Base-by-base conservation (phyloP, 2,113 vertebrate genomes). In the Malurus elegans region DNA sequence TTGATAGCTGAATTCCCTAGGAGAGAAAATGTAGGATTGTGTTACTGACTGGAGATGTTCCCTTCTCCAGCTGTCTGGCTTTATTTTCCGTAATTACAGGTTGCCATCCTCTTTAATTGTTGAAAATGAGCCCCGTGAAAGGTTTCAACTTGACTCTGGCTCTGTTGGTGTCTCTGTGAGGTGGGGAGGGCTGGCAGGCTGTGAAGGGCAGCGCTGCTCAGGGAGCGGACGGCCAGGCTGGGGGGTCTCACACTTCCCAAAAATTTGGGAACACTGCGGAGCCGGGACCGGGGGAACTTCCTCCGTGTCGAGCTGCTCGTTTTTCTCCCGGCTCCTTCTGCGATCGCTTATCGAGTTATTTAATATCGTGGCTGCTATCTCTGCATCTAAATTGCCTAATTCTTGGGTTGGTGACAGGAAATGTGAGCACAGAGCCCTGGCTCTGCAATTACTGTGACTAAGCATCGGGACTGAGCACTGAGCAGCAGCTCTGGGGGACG, bases 61-160 rank as follows among this genome's bases (percentile, higher is more conserved):
- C 69, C 75, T 71, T 89, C 64, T 67, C 28, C 56, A 72, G 82
- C 92, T 65, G 73, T 65, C 95, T 95, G 76, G 48, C 92, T 81
- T 95, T 76, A 91, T 93, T 97, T 91, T 51, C 71, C 7, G 9
- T 96, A 92, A 92, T 97, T 93, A 75, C 90, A 94, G 86, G 95
- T 94, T 95, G 74, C 40, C 58, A 31, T 45, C 86, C 82, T 95
- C 83, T 93, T 95, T 95, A 97, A 96, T 90, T 67, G 50, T 85
- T 93, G 93, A 91, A 86, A 92, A 80, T 47, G 36, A 88, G 69
- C 51, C 74, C 78, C 4, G 4, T 24, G 84, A 72, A 95, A 92
- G 69, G 74, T 92, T 89, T 81, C 72, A 32, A 89, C 88, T 90
- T 94, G 92, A 57, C 57, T 58, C 24, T 61, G 40, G 82, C 87